Base-by-base conservation (phyloP, 2,888 invertebrate species). In the Chloroclystis v-ata region DNA sequence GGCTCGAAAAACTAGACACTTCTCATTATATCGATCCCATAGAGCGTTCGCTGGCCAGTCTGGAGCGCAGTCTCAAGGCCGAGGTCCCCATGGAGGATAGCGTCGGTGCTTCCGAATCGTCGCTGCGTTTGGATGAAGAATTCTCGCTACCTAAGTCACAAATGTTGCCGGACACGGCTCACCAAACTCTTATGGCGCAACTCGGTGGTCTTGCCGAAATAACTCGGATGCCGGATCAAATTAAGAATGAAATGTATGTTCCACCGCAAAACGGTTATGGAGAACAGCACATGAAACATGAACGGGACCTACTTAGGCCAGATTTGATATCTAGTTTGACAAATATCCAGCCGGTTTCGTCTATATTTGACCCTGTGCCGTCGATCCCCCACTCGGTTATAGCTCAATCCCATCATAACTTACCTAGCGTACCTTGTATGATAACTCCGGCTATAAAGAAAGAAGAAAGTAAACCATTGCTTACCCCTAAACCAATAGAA, bases 401-500 rank as follows among this genome's bases (percentile, higher is more conserved):
- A 48, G 68, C 87, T 37, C 82, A 81, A 42, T 59, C 81, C 10
- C 82, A 78, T 52, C 75, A 75, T 52, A 72, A 60, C 52, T 61
- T 76, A 56, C 63, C 75, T 3, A 65, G 60, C 39, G 63, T 65
- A 13, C 67, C 76, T 4, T 65, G 64, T 45, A 59, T 71, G 70
- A 77, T 75, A 47, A 69, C 78, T 14, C 79, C 89, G n/a, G 69
- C 79, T 0, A 57, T 79, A 11, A 90, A 90, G 55, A 91, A 90
- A 59, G 91, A 90, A 52, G 90, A 93, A 38, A 83, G 83, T n/a
- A 84, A 86, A 47, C 88, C 89, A 0, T 63, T 92, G 41, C 86
- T 92, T 6, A 92, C 92, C 54, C 91, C 91, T 24, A 93, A 93
- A 73, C 91, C 91, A 43, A 91, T 92, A 56, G 91, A 92, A 67